phyloP scores from a whole-genome alignment of 2,113 vertebrate species.

The Gallinago media region DNA sequence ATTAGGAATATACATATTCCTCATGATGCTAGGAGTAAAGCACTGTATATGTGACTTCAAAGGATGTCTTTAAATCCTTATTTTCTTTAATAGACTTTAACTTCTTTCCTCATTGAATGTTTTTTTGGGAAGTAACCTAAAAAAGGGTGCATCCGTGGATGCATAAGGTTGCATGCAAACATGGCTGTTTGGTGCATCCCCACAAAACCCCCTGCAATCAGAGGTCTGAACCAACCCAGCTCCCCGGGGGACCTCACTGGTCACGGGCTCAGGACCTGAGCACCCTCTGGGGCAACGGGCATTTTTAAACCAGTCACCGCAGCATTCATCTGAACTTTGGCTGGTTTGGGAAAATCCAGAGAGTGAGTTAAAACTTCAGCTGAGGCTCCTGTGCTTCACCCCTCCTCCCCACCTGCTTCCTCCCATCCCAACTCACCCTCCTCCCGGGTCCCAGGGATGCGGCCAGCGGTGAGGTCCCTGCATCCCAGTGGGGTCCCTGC shows the following conservation, averaged over 20 bases:
- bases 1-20: too few relatives aligned
- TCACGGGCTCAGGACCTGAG: neutral
- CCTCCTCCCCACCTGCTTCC: neutral
- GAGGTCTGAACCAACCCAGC: neutral
- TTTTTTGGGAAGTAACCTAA: too few relatives aligned
- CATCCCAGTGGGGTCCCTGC: accelerated
- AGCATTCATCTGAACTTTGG: neutral
- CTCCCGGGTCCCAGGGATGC: accelerated
- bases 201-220: neutral
- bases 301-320: neutral
- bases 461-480: neutral
- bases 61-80: too few relatives aligned
- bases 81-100: too few relatives aligned
- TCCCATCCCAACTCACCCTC: neutral
- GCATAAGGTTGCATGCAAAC: too few relatives aligned
- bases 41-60: too few relatives aligned
- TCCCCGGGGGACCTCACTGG: neutral
- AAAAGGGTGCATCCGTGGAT: too few relatives aligned
- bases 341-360: neutral
- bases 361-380: neutral
- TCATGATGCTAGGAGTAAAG: too few relatives aligned
- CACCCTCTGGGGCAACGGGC: accelerated
- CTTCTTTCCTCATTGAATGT: too few relatives aligned
- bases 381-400: neutral
- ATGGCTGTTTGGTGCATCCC: neutral